These are phyloP conservation scores for Potorous gilbertii DNA, from an alignment of 2,797 vertebrate species.

Conservation along the genomic window DNA sequence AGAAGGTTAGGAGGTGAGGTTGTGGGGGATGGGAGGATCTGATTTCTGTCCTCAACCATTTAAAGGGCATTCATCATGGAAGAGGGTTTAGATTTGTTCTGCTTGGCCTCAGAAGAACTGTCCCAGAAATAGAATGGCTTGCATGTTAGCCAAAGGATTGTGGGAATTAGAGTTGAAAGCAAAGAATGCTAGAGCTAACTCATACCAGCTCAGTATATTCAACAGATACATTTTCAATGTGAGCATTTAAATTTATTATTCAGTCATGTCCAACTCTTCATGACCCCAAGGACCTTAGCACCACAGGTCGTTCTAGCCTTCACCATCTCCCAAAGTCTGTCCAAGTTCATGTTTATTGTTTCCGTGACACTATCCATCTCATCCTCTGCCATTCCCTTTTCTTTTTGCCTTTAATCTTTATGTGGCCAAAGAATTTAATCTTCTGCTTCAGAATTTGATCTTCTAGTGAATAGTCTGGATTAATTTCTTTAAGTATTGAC, in stretches of 20 bases:
- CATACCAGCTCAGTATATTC: not conserved
- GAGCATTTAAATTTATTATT: not conserved
- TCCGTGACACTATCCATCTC: too few relatives aligned
- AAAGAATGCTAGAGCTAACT: not conserved
- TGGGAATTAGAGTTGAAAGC: not conserved
- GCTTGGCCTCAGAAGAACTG: not conserved
- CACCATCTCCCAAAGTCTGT: not conserved
- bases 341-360: not conserved
- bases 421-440: too few relatives aligned
- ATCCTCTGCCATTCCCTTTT: too few relatives aligned
- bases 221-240: not conserved
- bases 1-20: not conserved
- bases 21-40: not conserved
- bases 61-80: not conserved
- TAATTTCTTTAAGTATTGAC: too few relatives aligned
- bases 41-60: conserved; percentile 10
- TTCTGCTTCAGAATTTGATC: too few relatives aligned
- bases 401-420: too few relatives aligned
- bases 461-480: too few relatives aligned
- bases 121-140: not conserved
- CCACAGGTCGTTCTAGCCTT: not conserved
- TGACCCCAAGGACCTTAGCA: not conserved
- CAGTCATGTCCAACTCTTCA: not conserved
- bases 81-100: not conserved
- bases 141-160: not conserved